Percentiles rank a stretch among this genome's conserved stretches.
Evolutionary conservation across 2,888 invertebrate genomes (phyloP).

Genomic region (Pseudeuparius sepicola): DNA sequence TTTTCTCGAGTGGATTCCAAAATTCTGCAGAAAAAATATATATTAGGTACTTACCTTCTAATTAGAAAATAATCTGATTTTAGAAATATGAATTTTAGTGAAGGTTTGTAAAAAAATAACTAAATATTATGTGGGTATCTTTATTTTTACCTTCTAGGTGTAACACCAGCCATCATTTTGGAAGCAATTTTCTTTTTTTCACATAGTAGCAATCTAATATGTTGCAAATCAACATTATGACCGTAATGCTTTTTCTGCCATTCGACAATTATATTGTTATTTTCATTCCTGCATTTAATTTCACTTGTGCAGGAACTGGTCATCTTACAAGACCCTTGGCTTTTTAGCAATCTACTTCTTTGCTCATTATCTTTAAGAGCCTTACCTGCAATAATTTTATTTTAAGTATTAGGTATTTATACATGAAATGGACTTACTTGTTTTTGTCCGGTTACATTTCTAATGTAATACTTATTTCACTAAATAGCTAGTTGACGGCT

Average conservation of each 20-base stretch:
- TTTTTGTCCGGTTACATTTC: too few species aligned
- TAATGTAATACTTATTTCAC: too few species aligned
- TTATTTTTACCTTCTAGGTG: slow-evolving; percentile 9
- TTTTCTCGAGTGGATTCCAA: slow-evolving; percentile 10
- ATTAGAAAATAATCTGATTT: too few species aligned
- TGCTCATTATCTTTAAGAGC: slow-evolving; percentile 8
- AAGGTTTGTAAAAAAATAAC: too few species aligned
- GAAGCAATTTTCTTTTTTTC: slow-evolving; percentile 4
- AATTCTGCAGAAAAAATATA: too few species aligned
- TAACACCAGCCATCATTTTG: slow-evolving; percentile 7
- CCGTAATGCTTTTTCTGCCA: slow-evolving; percentile 15
- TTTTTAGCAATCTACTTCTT: slow-evolving; percentile 13
- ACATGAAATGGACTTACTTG: too few species aligned
- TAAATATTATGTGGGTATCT: too few species aligned
- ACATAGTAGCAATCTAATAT: slow-evolving; percentile 10
- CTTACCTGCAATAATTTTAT: slow-evolving; percentile 8
- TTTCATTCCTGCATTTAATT: slow-evolving; percentile 10
- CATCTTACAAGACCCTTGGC: slow-evolving; percentile 14
- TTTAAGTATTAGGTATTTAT: too few species aligned
- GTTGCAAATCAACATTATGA: slow-evolving; percentile 11
- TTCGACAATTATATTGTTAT: slow-evolving; percentile 7
- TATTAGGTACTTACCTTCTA: too few species aligned
- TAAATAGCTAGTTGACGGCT: too few species aligned
- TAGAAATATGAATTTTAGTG: too few species aligned
- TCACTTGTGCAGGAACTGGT: slow-evolving; percentile 12